Base-by-base conservation (phyloP, 1,140 invertebrate genomes). In the Camponotus floridanus region DNA sequence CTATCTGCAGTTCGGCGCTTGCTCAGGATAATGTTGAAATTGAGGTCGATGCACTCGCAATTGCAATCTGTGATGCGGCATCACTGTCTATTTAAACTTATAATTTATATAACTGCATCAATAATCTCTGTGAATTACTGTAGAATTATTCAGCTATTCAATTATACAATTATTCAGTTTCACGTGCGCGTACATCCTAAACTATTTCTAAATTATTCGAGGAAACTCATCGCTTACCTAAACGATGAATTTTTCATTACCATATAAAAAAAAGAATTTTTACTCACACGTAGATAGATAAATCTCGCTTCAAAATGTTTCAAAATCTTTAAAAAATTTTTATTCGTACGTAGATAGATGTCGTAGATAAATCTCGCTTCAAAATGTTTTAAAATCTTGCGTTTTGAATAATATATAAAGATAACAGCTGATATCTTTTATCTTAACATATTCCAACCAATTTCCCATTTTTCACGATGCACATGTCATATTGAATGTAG, bases 21-120 rank as follows among this genome's bases (percentile, higher is more conserved):
- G 88, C 45, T 87, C 83, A 86, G 76, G 80, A 11, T 78, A 78
- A 42, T 70, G 78, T 76, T 79, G 86, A 55, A 51, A 70, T 45
- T 76, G 91, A 92, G 92, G 92, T 93, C 92, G 89, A 62, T 90
- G 92, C 89, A 92, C 92, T 88, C 90, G 86, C 6, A 21, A 87
- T 79, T 87, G 86, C 91, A 90, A 90, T 87, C 90, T 87, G 92
- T 88, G 92, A 87, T 61, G 89, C 90, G 92, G 91, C 91, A 91
- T 92, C 92, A 91, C 85, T 74, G 68, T 76, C 84, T 88, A 76
- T 55, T 48, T 48, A 68, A 80, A 31, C 9, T 57, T 70, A 57
- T 31, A 62, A 59, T 31, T 51, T 74, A 48, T 31, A 48, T 48
- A n/a, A 26, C 3, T 31, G 39, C 33, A 9, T 73, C 11, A 26